Conservation (phyloP, 2,797 vertebrate genomes). For the Ctenochaetus hawaiiensis region DNA sequence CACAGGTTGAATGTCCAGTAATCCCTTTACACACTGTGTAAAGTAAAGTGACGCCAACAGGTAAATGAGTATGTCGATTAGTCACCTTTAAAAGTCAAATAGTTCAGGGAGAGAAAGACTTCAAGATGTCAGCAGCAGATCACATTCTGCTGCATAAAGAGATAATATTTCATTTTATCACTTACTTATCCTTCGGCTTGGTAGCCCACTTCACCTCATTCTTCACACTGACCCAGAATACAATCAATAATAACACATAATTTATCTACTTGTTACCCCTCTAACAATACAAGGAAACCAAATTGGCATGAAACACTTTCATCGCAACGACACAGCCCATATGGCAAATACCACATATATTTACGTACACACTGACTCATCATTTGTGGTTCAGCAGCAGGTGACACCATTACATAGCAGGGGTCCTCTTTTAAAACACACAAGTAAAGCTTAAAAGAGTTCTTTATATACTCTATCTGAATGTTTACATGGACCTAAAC, state of each 20-base stretch:
- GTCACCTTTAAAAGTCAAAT: background rate
- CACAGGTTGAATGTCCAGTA: background rate
- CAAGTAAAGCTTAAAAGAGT: too few species aligned
- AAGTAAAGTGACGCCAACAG: background rate
- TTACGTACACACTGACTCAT: conserved; percentile 21
- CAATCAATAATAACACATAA: background rate
- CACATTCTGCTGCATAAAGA: background rate
- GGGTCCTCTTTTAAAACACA: background rate
- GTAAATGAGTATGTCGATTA: conserved; percentile 9
- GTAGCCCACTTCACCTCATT: background rate
- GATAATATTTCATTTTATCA: background rate
- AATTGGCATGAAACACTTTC: background rate
- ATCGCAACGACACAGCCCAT: conserved; percentile 8
- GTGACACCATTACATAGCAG: background rate
- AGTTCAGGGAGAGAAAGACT: background rate
- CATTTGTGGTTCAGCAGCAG: background rate
- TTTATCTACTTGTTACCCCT: background rate
- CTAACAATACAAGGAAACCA: background rate
- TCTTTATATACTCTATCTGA: too few species aligned
- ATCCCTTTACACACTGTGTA: background rate
- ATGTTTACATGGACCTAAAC: too few species aligned
- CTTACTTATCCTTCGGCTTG: background rate
- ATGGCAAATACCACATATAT: conserved; percentile 25
- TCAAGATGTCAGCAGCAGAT: background rate
- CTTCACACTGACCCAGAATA: conserved; percentile 12